Conservation (phyloP, 2,888 invertebrate genomes). For the Drosophila formosana region DNA sequence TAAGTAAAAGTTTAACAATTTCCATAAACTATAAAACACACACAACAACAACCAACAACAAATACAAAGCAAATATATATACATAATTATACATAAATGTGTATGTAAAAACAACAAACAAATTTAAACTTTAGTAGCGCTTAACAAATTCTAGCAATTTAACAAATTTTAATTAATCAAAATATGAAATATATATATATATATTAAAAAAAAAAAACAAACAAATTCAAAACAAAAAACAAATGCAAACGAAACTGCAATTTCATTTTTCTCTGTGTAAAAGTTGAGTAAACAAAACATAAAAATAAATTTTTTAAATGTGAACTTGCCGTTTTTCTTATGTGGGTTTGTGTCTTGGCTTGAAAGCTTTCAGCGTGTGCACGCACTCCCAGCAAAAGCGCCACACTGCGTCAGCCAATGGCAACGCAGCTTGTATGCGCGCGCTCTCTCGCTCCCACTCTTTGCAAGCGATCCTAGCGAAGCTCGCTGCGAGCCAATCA, state of each 20-base stretch:
- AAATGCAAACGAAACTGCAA: slow-evolving; percentile 70
- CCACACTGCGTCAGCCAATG: slow-evolving; percentile 9
- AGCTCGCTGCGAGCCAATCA: slow-evolving; percentile 45
- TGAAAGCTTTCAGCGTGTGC: slow-evolving; percentile 22
- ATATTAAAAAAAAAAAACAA: slow-evolving; percentile 20
- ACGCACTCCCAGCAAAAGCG: slow-evolving; percentile 15
- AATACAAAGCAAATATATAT: slow-evolving; percentile 44
- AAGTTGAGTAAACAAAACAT: slow-evolving; percentile 72
- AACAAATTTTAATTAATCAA: slow-evolving; percentile 81
- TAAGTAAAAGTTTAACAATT: slow-evolving; percentile 68
- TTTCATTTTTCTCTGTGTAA: slow-evolving; percentile 81
- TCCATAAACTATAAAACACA: slow-evolving; percentile 46
- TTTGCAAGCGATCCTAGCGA: slow-evolving; percentile 23
- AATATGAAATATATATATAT: slow-evolving; percentile 58
- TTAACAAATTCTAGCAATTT: slow-evolving; percentile 82
- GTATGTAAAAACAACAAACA: slow-evolving; percentile 66
- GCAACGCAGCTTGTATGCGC: not conserved
- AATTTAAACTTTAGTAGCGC: slow-evolving; percentile 82
- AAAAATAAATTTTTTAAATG: slow-evolving; percentile 73
- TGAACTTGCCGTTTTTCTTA: slow-evolving; percentile 31
- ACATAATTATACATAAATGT: slow-evolving; percentile 48
- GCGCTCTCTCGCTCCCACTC: not conserved
- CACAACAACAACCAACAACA: not conserved
- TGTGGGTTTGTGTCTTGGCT: slow-evolving; percentile 28
- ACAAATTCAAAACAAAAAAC: slow-evolving; percentile 24